Conservation (phyloP, 1,140 invertebrate species). For the Anoplolepis gracilipes region DNA sequence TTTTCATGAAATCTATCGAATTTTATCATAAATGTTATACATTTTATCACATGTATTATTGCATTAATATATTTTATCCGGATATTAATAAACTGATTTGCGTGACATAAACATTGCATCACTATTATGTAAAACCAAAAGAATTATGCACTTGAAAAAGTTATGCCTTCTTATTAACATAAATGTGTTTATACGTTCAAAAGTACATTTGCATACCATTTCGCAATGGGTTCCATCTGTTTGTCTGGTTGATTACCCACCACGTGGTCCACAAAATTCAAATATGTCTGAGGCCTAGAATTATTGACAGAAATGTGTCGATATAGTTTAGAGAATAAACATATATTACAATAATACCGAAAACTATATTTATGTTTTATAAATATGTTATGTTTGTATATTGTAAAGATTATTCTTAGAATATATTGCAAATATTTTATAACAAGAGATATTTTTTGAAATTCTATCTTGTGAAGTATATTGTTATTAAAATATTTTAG, state of each 20-base stretch:
- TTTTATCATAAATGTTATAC: neutral
- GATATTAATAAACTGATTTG: neutral
- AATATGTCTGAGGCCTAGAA: conserved; percentile 89
- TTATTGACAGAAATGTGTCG: conserved; percentile 21
- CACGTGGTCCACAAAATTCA: conserved; percentile 98
- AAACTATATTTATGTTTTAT: neutral
- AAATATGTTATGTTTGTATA: neutral
- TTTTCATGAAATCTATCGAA: neutral
- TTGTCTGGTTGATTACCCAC: conserved; percentile 98
- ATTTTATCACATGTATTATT: neutral
- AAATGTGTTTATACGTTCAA: conserved; percentile 17
- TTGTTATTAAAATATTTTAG: conserved; percentile 5
- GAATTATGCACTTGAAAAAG: neutral
- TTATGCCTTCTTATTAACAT: conserved; percentile 38
- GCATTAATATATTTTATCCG: neutral
- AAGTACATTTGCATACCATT: conserved; percentile 88
- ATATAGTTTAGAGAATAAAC: neutral
- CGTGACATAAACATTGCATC: neutral
- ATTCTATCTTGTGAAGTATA: neutral
- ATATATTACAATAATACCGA: neutral
- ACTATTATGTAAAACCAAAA: neutral
- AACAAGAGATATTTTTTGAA: neutral
- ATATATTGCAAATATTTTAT: neutral
- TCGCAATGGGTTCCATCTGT: conserved; percentile 94
- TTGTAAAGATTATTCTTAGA: neutral